phyloP scores from a whole-genome alignment of 2,888 invertebrate species.

The Lissocephala sabroskyi region DNA sequence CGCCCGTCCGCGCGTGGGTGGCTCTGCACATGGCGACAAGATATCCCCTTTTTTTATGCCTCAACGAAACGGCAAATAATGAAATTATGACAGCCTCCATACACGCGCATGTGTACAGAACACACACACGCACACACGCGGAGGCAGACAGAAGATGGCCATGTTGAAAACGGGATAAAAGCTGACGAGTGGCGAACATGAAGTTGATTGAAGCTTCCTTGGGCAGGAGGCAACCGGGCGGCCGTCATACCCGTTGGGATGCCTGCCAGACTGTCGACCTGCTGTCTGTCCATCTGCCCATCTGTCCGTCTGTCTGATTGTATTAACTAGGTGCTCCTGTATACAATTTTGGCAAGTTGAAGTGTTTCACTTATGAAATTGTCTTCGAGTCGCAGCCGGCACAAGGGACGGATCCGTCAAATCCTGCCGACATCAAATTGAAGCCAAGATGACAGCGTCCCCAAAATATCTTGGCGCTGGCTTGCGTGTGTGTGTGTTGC shows the following conservation, averaged over 20 bases:
- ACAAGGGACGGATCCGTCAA: slow-evolving; percentile 55
- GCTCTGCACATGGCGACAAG: slow-evolving; percentile 36
- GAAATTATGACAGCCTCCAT: slow-evolving; percentile 41
- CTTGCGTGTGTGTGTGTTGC: slow-evolving; percentile 34
- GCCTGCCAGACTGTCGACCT: background rate
- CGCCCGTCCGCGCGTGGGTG: background rate
- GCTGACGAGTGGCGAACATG: slow-evolving; percentile 52
- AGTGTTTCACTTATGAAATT: slow-evolving; percentile 49
- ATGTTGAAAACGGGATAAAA: slow-evolving; percentile 35
- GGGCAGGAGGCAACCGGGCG: background rate
- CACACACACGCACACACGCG: slow-evolving; percentile 9
- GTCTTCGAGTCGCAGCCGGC: slow-evolving; percentile 20
- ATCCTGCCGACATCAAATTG: slow-evolving; percentile 52
- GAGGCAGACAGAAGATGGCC: background rate
- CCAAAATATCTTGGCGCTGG: too few relatives aligned
- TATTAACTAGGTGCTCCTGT: slow-evolving; percentile 21
- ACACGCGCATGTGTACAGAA: background rate
- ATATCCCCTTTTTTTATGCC: slow-evolving; percentile 61
- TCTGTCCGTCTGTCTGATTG: slow-evolving; percentile 10
- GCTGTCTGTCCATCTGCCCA: background rate
- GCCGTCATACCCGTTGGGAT: background rate
- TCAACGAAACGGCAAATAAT: slow-evolving; percentile 50
- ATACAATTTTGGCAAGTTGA: slow-evolving; percentile 32
- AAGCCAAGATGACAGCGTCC: slow-evolving; percentile 51
- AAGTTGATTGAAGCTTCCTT: slow-evolving; percentile 29